phyloP scores from a whole-genome alignment of 1,140 invertebrate species.

The Dolichoris vasculosae region DNA sequence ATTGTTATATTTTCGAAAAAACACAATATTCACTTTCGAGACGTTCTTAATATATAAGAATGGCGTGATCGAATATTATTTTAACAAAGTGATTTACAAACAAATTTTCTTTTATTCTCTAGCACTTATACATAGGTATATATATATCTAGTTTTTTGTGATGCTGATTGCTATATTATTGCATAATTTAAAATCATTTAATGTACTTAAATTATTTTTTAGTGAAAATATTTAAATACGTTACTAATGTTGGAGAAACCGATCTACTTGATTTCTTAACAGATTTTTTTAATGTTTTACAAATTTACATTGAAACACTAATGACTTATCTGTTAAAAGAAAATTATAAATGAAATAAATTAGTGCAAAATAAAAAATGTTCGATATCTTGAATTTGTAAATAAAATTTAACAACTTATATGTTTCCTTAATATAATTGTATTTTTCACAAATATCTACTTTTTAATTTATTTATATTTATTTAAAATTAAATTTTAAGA shows the following conservation, averaged over 20 bases:
- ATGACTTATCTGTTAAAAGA: background rate
- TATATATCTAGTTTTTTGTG: no score
- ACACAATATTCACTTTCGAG: conserved; percentile 42
- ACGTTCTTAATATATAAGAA: conserved; percentile 12
- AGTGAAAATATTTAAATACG: background rate
- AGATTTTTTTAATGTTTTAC: background rate
- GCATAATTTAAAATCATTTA: background rate
- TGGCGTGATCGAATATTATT: conserved; percentile 15
- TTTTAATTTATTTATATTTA: background rate
- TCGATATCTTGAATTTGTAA: background rate
- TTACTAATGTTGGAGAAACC: background rate
- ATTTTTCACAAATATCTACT: background rate
- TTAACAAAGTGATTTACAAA: conserved; percentile 32
- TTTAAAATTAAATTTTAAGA: background rate
- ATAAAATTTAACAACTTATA: background rate
- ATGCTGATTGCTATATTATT: conserved; percentile 6
- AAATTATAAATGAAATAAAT: conserved; percentile 8
- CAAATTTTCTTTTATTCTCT: background rate
- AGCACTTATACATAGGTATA: background rate
- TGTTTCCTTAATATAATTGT: background rate
- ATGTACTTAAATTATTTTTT: background rate
- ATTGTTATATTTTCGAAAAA: conserved; percentile 51
- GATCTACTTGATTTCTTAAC: background rate
- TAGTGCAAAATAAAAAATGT: background rate
- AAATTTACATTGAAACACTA: background rate